phyloP scores from a whole-genome alignment of 1,140 invertebrate species.

The Leucophenga varia region DNA sequence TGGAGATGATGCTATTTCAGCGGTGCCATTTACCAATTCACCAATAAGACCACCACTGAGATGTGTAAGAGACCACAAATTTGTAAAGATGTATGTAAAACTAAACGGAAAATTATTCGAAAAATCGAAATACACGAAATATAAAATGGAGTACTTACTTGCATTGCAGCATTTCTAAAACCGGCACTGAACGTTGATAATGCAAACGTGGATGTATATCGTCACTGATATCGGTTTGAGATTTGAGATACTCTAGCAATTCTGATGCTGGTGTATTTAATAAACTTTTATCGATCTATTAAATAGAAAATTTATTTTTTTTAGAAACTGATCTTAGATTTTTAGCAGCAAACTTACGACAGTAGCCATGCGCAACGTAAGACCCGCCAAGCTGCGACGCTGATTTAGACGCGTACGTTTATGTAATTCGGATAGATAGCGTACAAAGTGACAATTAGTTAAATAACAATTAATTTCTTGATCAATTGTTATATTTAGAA shows the following conservation, averaged over 20 bases:
- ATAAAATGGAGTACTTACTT: constrained; percentile 18
- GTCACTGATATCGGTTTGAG: constrained; percentile 13
- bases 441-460: constrained; percentile 11
- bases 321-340: no score
- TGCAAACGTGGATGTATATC: constrained; percentile 27
- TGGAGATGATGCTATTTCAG: constrained; percentile 27
- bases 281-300: constrained; percentile 16
- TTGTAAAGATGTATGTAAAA: constrained; percentile 22
- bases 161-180: constrained; percentile 38
- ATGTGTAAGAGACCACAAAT: constrained; percentile 42
- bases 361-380: constrained; percentile 28
- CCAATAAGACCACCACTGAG: constrained; percentile 35
- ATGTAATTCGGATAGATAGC: constrained; percentile 37
- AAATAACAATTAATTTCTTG: constrained; percentile 27
- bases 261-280: constrained; percentile 7
- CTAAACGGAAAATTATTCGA: no score
- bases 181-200: constrained; percentile 20
- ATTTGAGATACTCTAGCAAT: constrained; percentile 20
- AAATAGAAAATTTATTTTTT: neutral
- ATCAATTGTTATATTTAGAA: constrained; percentile 40
- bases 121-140: no score
- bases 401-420: constrained; percentile 28
- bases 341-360: no score
- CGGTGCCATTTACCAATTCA: constrained; percentile 22
- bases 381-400: constrained; percentile 27